These are phyloP conservation scores for Andrena flavipes DNA, from an alignment of 2,888 invertebrate species.

Conservation along the genomic window DNA sequence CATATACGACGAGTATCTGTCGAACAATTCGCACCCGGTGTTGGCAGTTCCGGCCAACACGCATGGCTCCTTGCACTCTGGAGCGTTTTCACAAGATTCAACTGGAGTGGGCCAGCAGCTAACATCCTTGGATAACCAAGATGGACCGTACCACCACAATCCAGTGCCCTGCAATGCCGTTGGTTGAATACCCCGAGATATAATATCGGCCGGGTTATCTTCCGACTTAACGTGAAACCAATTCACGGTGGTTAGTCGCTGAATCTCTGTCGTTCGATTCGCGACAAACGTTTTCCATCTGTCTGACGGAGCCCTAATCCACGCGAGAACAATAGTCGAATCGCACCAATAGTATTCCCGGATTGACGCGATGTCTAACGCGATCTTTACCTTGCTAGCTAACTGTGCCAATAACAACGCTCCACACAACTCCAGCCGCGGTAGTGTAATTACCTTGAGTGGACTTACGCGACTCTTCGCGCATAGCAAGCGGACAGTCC, in stretches of 20 bases:
- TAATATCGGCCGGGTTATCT: conserved; percentile 1
- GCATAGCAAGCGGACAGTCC: not conserved
- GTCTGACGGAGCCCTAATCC: not conserved
- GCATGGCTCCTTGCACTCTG: accelerated
- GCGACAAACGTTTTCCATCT: not conserved
- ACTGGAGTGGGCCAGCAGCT: not conserved
- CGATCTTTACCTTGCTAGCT: not conserved
- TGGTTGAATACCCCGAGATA: not conserved
- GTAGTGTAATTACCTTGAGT: not conserved
- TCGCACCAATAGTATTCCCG: not conserved
- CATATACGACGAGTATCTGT: not conserved
- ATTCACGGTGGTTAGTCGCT: not conserved
- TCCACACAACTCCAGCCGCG: not conserved
- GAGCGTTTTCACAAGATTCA: accelerated
- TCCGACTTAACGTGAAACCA: not conserved
- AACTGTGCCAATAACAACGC: not conserved
- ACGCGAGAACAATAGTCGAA: not conserved
- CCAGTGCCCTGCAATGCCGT: not conserved
- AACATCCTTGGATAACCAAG: not conserved
- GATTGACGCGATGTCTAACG: not conserved
- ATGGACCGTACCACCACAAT: not conserved
- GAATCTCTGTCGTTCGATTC: not conserved
- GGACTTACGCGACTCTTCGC: not conserved
- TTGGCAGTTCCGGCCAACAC: not conserved
- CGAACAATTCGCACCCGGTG: not conserved